Evolutionary conservation across 2,888 invertebrate species (phyloP), one percentile per base, ranked within the genome.

Genomic region (Omphaloscelis lunosa): DNA sequence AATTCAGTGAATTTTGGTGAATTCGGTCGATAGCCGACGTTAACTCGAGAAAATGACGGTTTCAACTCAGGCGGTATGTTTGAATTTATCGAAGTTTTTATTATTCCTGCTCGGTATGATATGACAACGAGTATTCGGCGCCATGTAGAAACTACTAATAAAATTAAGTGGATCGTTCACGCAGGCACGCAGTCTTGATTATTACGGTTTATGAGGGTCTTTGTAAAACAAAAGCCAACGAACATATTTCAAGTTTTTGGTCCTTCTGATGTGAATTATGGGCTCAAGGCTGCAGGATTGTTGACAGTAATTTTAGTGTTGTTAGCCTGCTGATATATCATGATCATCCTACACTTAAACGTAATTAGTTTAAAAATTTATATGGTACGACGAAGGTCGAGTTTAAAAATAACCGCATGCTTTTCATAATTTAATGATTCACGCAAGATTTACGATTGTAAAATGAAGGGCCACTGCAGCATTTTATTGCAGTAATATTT

Each of bases 1-100:
- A 93, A 92, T 83, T 84, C 85, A 85, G 84, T 85, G 88, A 88
- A 82, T 91, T 93, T 93, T 92, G 89, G 89, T 86, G 91, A 93
- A 93, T 89, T 91, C 92, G 92, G 92, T 91, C 92, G 92, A 91
- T 88, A 88, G 89, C 77, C 75, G 83, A 89, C 89, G 89, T 92
- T 90, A 89, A 87, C 77, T 88, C 82, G 83, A 82, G 81, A 84
- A 83, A 90, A 89, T 84, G 82, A 86, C 85, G 77, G 86, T 93
- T 93, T 94, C 91, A 92, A 94, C 87, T 80, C 73, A 78, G 84
- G 87, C 89, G 89, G 91, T 91, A 89, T 87, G 86, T 88, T 86
- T 73, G 75, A 86, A 85, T 89, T 87, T 89, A 89, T 90, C 75
- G 89, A 87, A 78, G 85, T 85, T 76, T 90, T 91, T 89, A 91